Base-by-base conservation (phyloP, 2,888 invertebrate genomes). In the Dasysyrphus albostriatus region DNA sequence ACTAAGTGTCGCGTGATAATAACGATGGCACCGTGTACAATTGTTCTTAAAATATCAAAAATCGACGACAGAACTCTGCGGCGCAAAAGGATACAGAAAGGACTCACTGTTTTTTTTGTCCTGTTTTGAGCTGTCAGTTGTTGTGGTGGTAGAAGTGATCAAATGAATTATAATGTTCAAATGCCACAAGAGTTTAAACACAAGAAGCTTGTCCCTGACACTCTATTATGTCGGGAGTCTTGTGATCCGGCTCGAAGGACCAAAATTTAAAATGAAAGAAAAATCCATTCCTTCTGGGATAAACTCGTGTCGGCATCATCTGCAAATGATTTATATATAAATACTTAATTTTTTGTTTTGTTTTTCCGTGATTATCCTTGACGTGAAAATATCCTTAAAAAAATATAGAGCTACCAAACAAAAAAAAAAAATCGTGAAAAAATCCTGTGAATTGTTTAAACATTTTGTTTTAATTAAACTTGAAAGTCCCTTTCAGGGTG, bases 1-100 rank as follows among this genome's bases (percentile, higher is more conserved):
- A 79, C 83, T 79, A 69, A 81, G 82, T 78, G 85, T 85, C 82
- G 82, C 85, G 77, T 85, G 77, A 82, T 85, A 82, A 85, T 82
- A 85, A 82, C 69, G 82, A 82, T 77, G 78, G 69, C 83, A 87
- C 65, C 78, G 56, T 70, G 59, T 75, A 79, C 75, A 79, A 87
- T 87, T 87, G 78, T 78, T 79, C 83, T 87, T 79, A 79, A 83
- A 83, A 82, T 75, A 82, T 81, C 82, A 84, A 47, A 80, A 84
- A 84, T 75, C 74, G 83, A 70, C 63, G 70, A 73, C 61, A 59
- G 59, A 58, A 19, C 24, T 37, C 10, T 39, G 32, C 69, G 56
- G 61, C 42, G 39, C 29, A 29, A 56, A 74, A 74, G 65, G 58
- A 65, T 37, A 63, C 59, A 63, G 42, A 42, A 24, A 14, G 51